Base-by-base conservation (phyloP, 2,113 vertebrate genomes). In the Mormoops blainvillei region DNA sequence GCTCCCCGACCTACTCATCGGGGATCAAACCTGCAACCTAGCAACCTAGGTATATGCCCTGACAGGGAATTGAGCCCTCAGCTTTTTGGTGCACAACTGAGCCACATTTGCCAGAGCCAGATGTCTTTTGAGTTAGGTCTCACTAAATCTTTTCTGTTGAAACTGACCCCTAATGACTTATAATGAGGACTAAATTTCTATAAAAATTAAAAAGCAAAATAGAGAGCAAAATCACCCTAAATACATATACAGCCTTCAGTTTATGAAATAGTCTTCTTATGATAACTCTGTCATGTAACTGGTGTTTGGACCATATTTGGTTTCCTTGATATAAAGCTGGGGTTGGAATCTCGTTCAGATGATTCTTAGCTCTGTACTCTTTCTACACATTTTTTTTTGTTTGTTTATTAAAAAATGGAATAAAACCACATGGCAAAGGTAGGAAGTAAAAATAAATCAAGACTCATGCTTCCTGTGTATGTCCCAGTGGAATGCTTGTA, bases 341-440 rank as follows among this genome's bases (percentile, higher is more conserved):
- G 41, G 10, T 65, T 88, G 70, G 26, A 86, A 48, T 85, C 16
- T 91, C 7, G 71, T 80, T 93, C 5, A 95, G 74, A 54, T n/a
- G 43, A 76, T 78, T 54, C 24, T 61, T 83, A 82, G 20, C 38
- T 43, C 20, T 94, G 19, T 93, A 18, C 6, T 95, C 43, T 87
- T 90, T 71, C 11, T 54, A 45, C 10, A 68, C 0, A 33, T 90
- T 70, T 3, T 13, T 95, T 85, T 90, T 70, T 2, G 13, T 82
- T 77, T 77, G 14, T 77, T 97, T 96, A 48, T 94, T 94, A 68
- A 48, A 31, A 7, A 48, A 97, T 96, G 65, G 43, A 89, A 88
- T 54, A 52, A 91, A 94, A 52, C 20, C 36, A 33, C 3, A 1
- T 77, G 50, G 45, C 45, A 77, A 0, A 85, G 0, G 0, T 36